Evolutionary conservation across 35 echinoderm and acorn worm genomes (phyloP).

Genomic region (Anneissia japonica): DNA sequence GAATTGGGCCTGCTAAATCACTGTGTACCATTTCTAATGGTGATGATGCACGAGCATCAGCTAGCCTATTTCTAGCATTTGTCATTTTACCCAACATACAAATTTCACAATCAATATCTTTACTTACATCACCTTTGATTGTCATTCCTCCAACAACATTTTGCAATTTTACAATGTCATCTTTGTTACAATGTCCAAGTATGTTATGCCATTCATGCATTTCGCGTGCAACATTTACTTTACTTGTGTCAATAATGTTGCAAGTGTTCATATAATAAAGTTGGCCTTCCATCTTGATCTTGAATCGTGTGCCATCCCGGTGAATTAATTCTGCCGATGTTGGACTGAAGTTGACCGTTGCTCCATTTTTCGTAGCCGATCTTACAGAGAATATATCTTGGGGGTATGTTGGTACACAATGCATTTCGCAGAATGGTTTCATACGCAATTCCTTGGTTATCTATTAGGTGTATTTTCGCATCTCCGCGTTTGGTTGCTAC

Average conservation of each 20-base stretch:
- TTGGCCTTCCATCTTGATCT: conserved; percentile 2
- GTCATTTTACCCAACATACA: background rate
- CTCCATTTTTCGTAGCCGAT: conserved; percentile 9
- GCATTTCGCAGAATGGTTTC: background rate
- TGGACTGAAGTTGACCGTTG: conserved; percentile 16
- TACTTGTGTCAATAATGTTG: background rate
- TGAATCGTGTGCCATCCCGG: conserved; percentile 29
- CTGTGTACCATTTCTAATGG: background rate
- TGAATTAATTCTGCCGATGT: conserved; percentile 9
- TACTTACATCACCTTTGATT: background rate
- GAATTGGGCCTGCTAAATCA: background rate
- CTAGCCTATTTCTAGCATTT: background rate
- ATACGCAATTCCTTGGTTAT: background rate
- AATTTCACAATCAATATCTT: background rate
- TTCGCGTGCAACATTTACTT: background rate
- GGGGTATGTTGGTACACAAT: background rate
- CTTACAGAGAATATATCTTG: conserved; percentile 20
- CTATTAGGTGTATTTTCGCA: background rate
- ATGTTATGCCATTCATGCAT: background rate
- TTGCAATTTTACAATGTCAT: conserved; percentile 29
- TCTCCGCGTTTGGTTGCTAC: conserved; percentile 4
- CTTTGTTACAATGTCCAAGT: conserved; percentile 23
- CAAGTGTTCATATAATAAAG: conserved; percentile 8
- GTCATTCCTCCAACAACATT: conserved; percentile 29
- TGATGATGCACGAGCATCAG: background rate